Conservation (phyloP, 2,113 vertebrate species). For the Struthidea cinerea region DNA sequence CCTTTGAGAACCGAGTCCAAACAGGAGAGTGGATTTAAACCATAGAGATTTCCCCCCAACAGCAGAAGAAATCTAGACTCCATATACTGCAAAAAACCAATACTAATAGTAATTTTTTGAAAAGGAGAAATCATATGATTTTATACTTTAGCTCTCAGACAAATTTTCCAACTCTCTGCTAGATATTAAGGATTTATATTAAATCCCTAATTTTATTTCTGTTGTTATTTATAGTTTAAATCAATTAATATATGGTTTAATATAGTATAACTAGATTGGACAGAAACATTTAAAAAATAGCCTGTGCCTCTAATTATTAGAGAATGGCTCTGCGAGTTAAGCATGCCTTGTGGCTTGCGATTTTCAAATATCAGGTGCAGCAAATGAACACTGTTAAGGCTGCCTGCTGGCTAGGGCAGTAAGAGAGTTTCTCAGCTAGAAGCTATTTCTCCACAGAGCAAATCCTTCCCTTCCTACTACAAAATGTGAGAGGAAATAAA, state of each 20-base stretch:
- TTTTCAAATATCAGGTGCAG: background rate
- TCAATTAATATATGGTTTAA: background rate
- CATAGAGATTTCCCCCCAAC: accelerated
- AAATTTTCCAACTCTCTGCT: background rate
- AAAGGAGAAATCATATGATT: background rate
- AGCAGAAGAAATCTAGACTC: background rate
- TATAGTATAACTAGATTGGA: background rate
- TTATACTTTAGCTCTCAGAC: background rate
- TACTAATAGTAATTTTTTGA: background rate
- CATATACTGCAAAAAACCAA: background rate
- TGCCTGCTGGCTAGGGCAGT: background rate
- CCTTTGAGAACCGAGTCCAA: background rate
- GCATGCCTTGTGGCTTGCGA: background rate
- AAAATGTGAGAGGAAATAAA: background rate
- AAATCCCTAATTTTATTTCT: background rate
- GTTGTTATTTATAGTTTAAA: background rate
- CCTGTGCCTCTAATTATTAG: background rate
- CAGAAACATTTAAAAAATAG: background rate
- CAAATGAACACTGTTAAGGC: background rate
- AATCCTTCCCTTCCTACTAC: background rate
- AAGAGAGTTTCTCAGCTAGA: background rate
- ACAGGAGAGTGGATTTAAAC: background rate
- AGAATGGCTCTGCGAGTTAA: background rate
- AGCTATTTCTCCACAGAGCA: background rate
- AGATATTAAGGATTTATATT: background rate